These are phyloP conservation scores for Bimastos eiseni DNA, from an alignment of 2,888 invertebrate species.

Conservation along the genomic window DNA sequence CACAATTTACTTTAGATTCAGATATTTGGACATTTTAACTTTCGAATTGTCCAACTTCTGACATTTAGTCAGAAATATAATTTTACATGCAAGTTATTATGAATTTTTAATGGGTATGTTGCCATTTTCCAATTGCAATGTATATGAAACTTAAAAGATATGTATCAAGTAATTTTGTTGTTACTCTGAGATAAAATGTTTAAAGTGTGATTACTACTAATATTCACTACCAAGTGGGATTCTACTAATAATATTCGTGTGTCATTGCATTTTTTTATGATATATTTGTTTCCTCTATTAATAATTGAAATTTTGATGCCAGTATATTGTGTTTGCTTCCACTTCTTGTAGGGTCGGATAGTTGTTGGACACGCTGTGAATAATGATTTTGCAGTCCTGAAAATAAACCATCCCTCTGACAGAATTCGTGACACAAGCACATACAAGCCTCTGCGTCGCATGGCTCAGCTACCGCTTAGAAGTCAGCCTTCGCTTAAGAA, in stretches of 20 bases:
- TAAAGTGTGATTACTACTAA: background rate
- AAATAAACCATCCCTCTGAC: constrained; percentile 17
- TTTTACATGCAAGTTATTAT: too few species aligned
- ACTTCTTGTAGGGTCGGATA: constrained; percentile 51
- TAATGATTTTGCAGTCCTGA: constrained; percentile 53
- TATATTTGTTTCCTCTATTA: background rate
- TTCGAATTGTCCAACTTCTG: too few species aligned
- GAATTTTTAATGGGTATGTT: too few species aligned
- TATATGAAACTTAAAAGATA: background rate
- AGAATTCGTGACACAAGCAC: constrained; percentile 41
- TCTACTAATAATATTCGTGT: too few species aligned
- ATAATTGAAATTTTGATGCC: background rate
- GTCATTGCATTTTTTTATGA: background rate
- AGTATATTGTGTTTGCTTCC: background rate
- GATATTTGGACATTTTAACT: too few species aligned
- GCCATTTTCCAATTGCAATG: too few species aligned
- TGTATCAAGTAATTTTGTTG: background rate
- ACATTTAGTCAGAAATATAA: too few species aligned
- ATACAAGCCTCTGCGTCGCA: constrained; percentile 41
- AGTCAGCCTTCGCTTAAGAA: constrained; percentile 32
- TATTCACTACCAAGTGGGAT: too few species aligned
- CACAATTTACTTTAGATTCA: too few species aligned
- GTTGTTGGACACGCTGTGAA: constrained; percentile 54
- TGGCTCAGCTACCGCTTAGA: constrained; percentile 32
- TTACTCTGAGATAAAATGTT: background rate